Base-by-base conservation (phyloP, 2,113 vertebrate genomes). In the Erythrolamprus reginae region DNA sequence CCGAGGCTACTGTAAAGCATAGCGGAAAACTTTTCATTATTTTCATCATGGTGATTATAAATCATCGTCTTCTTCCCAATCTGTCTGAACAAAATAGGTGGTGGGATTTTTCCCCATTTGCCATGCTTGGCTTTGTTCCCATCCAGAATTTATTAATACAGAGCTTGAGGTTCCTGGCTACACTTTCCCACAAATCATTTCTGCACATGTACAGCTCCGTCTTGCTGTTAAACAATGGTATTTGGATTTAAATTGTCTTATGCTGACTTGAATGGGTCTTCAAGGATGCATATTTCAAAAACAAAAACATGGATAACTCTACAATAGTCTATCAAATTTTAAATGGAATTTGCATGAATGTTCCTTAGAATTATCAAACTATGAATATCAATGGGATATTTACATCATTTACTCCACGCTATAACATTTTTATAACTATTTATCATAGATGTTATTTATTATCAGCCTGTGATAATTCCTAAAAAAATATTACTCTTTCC, bases 41-140 rank as follows among this genome's bases (percentile, higher is more conserved):
- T 96, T 96, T 95, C 10, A 85, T 93, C 94, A 94, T 55, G 84
- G 85, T 95, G 95, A 96, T 96, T 95, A 96, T 92, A 95, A 95
- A 93, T 93, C 94, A 94, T 93, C 85, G 89, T 93, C 0, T 33
- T 93, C 93, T 94, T 92, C 53, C 88, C 94, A 93, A 83, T 50
- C n/a, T 50, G 82, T 93, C 95, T 93, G 93, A 91, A 93, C n/a
- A 94, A 93, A 89, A 93, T 92, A 94, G 95, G 90, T 89, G 92
- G n/a, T n/a, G 92, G 93, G 93, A 92, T 89, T 92, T 56, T 93
- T 48, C 45, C 84, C 84, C 85, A 47, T 87, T 93, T 93, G 28
- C 82, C 85, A 52, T 84, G 45, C 45, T 19, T 58, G 42, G 24
- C 33, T 89, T 89, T 38, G 52, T 33, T 53, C 28, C 55, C 56